A percentile compares a stretch with the other conserved stretches of the same genome.
Evolutionary conservation across 2,113 vertebrate species (phyloP).

Genomic region (Coryphaenoides rupestris): DNA sequence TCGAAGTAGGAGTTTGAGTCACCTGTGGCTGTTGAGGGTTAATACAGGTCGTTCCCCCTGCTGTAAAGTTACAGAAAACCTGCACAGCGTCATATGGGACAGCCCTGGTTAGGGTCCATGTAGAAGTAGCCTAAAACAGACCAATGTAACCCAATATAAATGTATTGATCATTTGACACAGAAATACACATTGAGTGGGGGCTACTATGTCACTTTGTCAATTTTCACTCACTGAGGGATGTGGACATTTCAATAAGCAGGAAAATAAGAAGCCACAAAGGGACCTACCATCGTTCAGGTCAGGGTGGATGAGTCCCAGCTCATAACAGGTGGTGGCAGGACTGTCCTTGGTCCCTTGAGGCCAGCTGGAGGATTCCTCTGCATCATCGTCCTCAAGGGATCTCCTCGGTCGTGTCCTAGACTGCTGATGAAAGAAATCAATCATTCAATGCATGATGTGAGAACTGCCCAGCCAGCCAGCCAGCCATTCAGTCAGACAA

Average conservation of each 20-base stretch:
- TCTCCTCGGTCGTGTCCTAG: slow-evolving; percentile 15
- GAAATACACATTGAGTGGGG: not conserved
- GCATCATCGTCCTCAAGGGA: slow-evolving; percentile 22
- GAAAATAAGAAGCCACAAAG: not conserved
- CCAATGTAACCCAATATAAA: not conserved
- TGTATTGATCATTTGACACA: not conserved
- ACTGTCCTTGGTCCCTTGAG: slow-evolving; percentile 59
- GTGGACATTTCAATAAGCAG: no score
- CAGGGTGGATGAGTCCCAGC: slow-evolving; percentile 58
- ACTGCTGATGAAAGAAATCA: slow-evolving; percentile 26
- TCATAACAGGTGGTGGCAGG: slow-evolving; percentile 73
- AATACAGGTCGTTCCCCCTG: slow-evolving; percentile 73
- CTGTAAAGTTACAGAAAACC: slow-evolving; percentile 77
- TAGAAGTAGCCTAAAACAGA: slow-evolving; percentile 68
- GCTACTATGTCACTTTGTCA: no score
- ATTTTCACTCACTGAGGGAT: no score
- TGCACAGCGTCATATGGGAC: slow-evolving; percentile 66
- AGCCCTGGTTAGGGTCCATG: slow-evolving; percentile 77
- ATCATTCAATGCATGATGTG: not conserved
- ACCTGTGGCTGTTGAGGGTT: slow-evolving; percentile 62
- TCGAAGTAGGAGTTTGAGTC: not conserved
- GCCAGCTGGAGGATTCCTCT: slow-evolving; percentile 35
- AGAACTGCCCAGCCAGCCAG: not conserved
- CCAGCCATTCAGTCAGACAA: not conserved
- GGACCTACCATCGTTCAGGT: slow-evolving; percentile 64